Evolutionary conservation across 2,797 vertebrate genomes (phyloP), one percentile per base, ranked within the genome.

Genomic region (Hypotaenidia philippensis): DNA sequence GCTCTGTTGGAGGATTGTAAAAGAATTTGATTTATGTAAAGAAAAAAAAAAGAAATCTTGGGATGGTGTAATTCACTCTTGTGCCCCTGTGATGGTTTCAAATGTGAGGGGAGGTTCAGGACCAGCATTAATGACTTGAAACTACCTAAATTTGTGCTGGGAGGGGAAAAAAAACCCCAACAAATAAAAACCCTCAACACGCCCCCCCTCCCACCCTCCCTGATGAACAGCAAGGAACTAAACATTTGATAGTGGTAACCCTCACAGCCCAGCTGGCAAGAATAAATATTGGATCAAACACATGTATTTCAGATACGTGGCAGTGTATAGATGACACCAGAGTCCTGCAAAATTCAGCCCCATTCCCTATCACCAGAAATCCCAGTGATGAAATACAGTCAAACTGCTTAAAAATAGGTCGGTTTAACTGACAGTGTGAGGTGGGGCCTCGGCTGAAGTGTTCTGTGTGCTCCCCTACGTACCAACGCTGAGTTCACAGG

Each of bases 1-100:
- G 19, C 89, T 94, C 29, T 76, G 88, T 57, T 85, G 90, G 92
- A 61, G 87, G 90, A 94, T 97, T 95, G 96, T 89, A 96, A 93
- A 94, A 96, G 87, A 96, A 96, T 94, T 93, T 95, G 94, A 96
- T 97, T 96, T 96, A 94, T 83, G 74, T 61, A 87, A 91, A 96
- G 87, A 95, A 95, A 14, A 47, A 47, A 41, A 41, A 94, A 57
- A 95, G 89, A 90, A 91, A 94, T 93, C 89, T 88, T 90, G 32
- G 74, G 80, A 32, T 52, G 57, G 77, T 87, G 63, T 83, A 4
- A 1, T 49, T 83, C 82, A 41, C 53, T 95, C 63, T 26, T 23
- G 21, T 0, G 0, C 50, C 49, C 66, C 84, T 0, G 0, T 45
- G 34, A 6, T 65, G 32, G 15, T 84, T 94, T 95, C 57, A 68